Evolutionary conservation across 2,113 vertebrate genomes (phyloP).

Genomic region (Caretta caretta): DNA sequence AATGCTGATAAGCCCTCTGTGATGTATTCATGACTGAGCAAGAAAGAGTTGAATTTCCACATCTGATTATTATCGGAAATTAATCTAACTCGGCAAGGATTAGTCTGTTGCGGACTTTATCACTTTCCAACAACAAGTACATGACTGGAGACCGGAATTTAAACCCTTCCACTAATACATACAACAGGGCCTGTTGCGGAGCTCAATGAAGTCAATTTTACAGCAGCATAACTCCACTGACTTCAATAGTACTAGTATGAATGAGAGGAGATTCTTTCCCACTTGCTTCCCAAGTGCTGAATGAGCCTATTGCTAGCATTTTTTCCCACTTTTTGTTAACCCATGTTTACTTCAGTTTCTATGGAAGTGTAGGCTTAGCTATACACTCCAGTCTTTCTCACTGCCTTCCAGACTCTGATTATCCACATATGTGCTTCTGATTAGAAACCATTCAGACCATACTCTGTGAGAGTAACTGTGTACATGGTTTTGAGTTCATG

Average conservation of each 20-base stretch:
- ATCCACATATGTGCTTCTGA: not conserved
- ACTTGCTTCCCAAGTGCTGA: not conserved
- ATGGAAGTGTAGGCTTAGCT: not conserved
- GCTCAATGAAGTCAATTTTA: not conserved
- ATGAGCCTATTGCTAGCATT: not conserved
- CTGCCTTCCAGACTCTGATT: constrained; percentile 2
- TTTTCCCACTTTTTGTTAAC: not conserved
- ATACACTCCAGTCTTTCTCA: not conserved
- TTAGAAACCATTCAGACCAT: not conserved
- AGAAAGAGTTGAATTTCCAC: not conserved
- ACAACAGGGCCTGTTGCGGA: not conserved
- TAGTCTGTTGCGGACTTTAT: not conserved
- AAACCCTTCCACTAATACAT: not conserved
- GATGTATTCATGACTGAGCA: accelerated
- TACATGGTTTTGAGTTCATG: not conserved
- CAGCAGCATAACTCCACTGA: not conserved
- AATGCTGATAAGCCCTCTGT: accelerated
- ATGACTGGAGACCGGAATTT: accelerated
- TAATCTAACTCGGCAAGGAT: constrained; percentile 12
- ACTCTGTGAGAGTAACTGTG: not conserved
- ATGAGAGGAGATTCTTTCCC: constrained; percentile 19
- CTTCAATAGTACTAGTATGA: not conserved
- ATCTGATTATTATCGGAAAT: not conserved
- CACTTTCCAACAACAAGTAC: not conserved
- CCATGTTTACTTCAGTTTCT: constrained; percentile 19